Percentiles rank a stretch among this genome's conserved stretches.
phyloP scores from a whole-genome alignment of 2,797 vertebrate species.

The Smutsia temminckii region DNA sequence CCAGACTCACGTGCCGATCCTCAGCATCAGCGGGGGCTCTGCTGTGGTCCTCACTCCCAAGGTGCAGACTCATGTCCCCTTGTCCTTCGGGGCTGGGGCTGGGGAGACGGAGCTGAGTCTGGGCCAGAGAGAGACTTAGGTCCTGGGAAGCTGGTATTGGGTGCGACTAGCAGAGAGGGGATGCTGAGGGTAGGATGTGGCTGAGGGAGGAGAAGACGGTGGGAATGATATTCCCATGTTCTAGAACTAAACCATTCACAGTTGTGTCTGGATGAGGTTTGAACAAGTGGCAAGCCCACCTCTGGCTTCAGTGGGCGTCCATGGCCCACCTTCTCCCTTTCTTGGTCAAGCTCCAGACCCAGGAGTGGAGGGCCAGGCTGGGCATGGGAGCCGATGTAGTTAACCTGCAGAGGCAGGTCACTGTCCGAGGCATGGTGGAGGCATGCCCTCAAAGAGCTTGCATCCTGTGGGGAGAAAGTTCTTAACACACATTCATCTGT shows the following conservation, averaged over 20 bases:
- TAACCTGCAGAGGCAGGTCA: neutral
- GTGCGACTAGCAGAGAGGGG: neutral
- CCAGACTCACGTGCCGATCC: constrained; percentile 94
- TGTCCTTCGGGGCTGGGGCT: neutral
- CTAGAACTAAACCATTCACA: neutral
- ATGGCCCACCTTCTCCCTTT: neutral
- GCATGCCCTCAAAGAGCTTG: neutral
- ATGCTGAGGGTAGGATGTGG: neutral
- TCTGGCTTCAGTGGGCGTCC: neutral
- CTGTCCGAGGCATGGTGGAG: neutral
- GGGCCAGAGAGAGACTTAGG: neutral
- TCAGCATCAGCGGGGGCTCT: constrained; percentile 97
- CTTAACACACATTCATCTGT: neutral
- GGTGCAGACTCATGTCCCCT: constrained; percentile 83
- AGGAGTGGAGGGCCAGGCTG: neutral
- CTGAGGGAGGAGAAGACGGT: neutral
- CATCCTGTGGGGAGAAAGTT: neutral
- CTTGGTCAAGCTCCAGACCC: neutral
- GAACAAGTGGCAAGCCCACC: neutral
- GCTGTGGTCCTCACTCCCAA: constrained; percentile 95
- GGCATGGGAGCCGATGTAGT: neutral
- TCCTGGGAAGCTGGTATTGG: constrained; percentile 44
- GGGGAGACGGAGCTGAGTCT: neutral
- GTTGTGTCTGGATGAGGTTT: neutral
- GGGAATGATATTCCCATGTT: no score